Evolutionary conservation across 2,797 vertebrate species (phyloP).

Genomic region (Galago senegalensis): DNA sequence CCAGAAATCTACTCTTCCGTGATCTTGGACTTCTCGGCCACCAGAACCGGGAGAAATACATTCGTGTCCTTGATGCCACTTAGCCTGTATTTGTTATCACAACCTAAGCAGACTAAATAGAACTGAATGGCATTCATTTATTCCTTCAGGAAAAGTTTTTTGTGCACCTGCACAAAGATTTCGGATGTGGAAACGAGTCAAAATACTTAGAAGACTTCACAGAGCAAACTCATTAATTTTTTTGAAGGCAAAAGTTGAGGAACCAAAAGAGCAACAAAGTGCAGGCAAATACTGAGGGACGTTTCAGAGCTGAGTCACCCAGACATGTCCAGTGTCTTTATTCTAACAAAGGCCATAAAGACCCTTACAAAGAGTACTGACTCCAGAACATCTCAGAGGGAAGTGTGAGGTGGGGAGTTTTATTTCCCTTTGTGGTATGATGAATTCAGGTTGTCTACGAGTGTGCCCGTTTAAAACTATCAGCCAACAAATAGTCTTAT

Average conservation of each 20-base stretch:
- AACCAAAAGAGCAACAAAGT: background rate
- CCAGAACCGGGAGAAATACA: background rate
- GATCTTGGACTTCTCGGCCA: background rate
- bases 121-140: background rate
- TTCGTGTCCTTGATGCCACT: background rate
- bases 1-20: no score
- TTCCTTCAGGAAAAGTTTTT: background rate
- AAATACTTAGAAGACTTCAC: background rate
- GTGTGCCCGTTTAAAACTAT: background rate
- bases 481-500: background rate
- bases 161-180: background rate
- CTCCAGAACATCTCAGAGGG: background rate
- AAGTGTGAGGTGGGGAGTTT: background rate
- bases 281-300: background rate
- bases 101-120: background rate
- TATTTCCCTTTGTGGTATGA: background rate
- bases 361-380: background rate
- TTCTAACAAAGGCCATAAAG: background rate
- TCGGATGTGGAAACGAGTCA: background rate
- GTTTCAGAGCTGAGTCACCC: background rate
- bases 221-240: background rate
- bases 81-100: background rate
- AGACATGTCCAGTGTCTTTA: background rate
- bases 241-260: background rate
- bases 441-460: background rate